phyloP scores from a whole-genome alignment of 2,113 vertebrate species.

The Indicator maculatus region DNA sequence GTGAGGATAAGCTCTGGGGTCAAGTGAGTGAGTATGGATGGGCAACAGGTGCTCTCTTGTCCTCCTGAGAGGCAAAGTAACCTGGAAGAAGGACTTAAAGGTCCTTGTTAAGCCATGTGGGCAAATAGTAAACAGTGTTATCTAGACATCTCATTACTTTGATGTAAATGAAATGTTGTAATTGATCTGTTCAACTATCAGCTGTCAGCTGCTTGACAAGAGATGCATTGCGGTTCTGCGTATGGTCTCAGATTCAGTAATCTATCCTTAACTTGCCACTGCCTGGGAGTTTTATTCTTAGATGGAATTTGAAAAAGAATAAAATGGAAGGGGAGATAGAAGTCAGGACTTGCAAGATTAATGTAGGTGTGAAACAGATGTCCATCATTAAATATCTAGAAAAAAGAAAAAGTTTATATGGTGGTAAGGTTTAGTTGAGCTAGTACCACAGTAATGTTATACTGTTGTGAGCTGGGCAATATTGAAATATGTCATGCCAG shows the following conservation, averaged over 20 bases:
- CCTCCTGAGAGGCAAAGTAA: background rate
- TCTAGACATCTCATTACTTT: conserved; percentile 48
- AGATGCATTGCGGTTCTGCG: background rate
- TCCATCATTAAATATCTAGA: background rate
- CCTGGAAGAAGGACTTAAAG: conserved; percentile 13
- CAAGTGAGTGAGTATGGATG: background rate
- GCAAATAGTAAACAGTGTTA: conserved; percentile 24
- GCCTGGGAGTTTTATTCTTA: background rate
- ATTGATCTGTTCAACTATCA: conserved; percentile 26
- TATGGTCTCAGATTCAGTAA: background rate
- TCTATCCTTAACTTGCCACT: background rate
- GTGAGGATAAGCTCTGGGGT: background rate
- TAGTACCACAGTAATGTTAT: background rate
- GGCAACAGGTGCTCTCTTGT: background rate
- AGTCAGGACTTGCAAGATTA: background rate
- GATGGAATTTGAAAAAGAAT: background rate
- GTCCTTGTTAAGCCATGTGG: background rate
- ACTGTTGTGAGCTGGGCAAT: background rate
- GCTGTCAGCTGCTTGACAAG: conserved; percentile 52
- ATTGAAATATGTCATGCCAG: background rate
- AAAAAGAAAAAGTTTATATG: background rate
- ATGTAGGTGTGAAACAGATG: background rate
- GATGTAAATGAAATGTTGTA: conserved; percentile 53
- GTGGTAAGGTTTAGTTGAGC: background rate
- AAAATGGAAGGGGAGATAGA: background rate